These are phyloP conservation scores for Ornithoptera alexandrae DNA, from an alignment of 2,888 invertebrate species.

Conservation along the genomic window DNA sequence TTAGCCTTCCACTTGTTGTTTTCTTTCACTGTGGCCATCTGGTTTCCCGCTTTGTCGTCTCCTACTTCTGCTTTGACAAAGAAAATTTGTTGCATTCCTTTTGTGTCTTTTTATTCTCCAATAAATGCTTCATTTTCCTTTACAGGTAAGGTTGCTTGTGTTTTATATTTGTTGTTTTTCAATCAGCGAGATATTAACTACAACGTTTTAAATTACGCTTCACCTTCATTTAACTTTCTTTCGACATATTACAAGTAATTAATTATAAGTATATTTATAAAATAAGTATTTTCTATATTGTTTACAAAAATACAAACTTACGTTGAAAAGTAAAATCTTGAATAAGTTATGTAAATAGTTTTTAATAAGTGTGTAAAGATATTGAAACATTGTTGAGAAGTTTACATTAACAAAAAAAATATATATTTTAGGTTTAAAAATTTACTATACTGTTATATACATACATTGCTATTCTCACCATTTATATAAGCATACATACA, in stretches of 20 bases:
- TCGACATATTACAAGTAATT: background rate
- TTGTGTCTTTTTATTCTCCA: background rate
- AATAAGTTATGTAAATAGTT: no score
- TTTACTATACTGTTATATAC: no score
- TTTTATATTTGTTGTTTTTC: background rate
- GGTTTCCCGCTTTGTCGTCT: slow-evolving; percentile 12
- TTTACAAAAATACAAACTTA: no score
- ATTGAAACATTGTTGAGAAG: no score
- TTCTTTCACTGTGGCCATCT: slow-evolving; percentile 6
- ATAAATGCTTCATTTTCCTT: slow-evolving; percentile 1
- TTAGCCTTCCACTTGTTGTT: background rate
- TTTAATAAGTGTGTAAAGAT: no score
- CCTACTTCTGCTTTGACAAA: slow-evolving; percentile 10
- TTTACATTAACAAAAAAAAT: no score
- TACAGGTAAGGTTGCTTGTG: background rate
- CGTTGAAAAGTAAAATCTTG: no score
- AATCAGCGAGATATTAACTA: background rate
- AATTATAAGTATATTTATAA: background rate
- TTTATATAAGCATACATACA: no score
- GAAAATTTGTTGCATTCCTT: background rate
- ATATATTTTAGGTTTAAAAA: no score
- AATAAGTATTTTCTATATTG: background rate
- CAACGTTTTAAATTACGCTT: background rate
- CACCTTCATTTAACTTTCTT: background rate
- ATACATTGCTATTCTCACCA: no score